These are phyloP conservation scores for Trichechus manatus DNA, from an alignment of 2,113 vertebrate genomes.

Conservation along the genomic window DNA sequence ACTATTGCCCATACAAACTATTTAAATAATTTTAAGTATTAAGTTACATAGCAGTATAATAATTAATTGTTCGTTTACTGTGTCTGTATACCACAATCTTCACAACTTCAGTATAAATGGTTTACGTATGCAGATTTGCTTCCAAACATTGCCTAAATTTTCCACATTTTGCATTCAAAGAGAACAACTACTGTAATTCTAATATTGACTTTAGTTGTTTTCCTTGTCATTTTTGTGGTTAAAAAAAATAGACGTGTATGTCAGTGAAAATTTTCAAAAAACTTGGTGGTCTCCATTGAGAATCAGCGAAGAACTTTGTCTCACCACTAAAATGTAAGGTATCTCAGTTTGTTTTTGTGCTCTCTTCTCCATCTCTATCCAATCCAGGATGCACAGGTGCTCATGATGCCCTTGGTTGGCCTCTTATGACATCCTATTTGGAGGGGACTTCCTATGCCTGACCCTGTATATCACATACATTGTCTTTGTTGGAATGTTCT, in stretches of 20 bases:
- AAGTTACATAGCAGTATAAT: neutral
- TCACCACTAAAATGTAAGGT: neutral
- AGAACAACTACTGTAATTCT: neutral
- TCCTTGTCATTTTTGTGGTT: neutral
- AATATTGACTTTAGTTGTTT: neutral
- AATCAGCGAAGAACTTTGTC: neutral
- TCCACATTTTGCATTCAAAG: neutral
- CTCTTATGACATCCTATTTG: neutral
- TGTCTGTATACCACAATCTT: neutral
- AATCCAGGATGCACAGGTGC: neutral
- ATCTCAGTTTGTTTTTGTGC: neutral
- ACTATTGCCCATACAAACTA: neutral
- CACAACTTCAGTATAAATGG: neutral
- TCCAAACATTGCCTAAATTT: neutral
- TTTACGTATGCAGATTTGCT: neutral
- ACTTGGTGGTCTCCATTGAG: neutral
- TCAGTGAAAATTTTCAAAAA: neutral
- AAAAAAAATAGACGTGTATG: neutral
- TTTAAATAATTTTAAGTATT: slow-evolving; percentile 38
- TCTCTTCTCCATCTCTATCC: neutral
- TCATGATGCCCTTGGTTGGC: neutral
- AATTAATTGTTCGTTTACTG: slow-evolving; percentile 44
- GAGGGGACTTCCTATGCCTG: neutral
- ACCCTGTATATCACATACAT: neutral
- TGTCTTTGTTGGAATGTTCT: neutral